phyloP scores from a whole-genome alignment of 1,140 invertebrate genomes.

The Brachionus sp. region DNA sequence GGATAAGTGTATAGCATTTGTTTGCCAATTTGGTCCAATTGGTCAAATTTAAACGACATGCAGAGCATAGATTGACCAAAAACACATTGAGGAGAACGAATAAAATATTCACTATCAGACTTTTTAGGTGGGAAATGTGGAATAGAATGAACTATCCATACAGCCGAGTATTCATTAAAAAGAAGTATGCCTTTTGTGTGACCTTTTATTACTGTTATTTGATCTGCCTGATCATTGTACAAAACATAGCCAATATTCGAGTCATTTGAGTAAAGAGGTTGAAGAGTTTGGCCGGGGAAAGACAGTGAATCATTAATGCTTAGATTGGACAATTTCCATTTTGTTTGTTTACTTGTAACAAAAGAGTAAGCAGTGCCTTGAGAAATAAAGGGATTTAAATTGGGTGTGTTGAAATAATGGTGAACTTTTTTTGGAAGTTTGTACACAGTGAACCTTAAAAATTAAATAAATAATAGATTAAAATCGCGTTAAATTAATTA shows the following conservation, averaged over 20 bases:
- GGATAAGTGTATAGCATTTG: constrained; percentile 35
- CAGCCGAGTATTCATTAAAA: background rate
- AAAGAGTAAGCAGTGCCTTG: constrained; percentile 5
- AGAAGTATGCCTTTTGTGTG: constrained; percentile 34
- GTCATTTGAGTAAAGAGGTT: constrained; percentile 5
- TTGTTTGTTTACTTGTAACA: background rate
- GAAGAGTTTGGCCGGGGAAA: background rate
- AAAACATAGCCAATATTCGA: constrained; percentile 31
- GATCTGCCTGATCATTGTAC: constrained; percentile 44
- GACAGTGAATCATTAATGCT: constrained; percentile 27
- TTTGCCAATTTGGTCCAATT: background rate
- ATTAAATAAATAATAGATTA: background rate
- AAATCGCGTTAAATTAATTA: background rate
- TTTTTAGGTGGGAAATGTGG: constrained; percentile 35
- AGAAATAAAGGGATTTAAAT: background rate
- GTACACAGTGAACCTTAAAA: constrained; percentile 26
- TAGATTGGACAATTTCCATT: background rate
- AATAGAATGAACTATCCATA: constrained; percentile 41
- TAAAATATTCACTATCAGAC: constrained; percentile 7
- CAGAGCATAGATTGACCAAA: constrained; percentile 45
- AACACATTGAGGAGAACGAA: constrained; percentile 23
- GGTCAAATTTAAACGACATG: constrained; percentile 44
- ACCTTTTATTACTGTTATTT: background rate
- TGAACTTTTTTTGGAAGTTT: constrained; percentile 27
- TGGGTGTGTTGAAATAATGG: background rate